Evolutionary conservation across 2,888 invertebrate genomes (phyloP).

Genomic region (Cyclophora albipunctata): DNA sequence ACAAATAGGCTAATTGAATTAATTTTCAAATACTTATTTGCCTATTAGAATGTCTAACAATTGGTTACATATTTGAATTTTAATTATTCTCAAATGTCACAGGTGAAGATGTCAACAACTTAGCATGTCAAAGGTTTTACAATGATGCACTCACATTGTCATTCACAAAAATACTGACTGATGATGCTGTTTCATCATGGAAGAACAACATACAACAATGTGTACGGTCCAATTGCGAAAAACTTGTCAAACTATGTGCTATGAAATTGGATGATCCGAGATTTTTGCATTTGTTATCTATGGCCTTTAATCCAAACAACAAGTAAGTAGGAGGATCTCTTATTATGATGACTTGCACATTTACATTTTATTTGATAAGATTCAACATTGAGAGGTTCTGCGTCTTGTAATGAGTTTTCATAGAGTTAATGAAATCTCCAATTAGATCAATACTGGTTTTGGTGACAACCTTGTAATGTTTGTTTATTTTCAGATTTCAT

Average conservation of each 20-base stretch:
- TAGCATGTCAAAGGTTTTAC: constrained; percentile 95
- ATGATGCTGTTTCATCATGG: constrained; percentile 98
- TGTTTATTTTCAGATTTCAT: constrained; percentile 80
- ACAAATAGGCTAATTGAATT: too few relatives aligned
- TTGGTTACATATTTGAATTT: background rate
- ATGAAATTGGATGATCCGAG: constrained; percentile 96
- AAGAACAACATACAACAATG: constrained; percentile 97
- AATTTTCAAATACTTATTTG: background rate
- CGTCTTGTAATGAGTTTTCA: too few relatives aligned
- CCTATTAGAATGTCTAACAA: background rate
- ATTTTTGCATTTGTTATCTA: constrained; percentile 91
- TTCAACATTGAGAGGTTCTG: too few relatives aligned
- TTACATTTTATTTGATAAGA: too few relatives aligned
- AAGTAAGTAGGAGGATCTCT: constrained; percentile 77
- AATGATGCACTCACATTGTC: constrained; percentile 94
- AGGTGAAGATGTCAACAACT: constrained; percentile 91
- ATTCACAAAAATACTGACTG: constrained; percentile 96
- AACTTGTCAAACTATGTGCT: constrained; percentile 93
- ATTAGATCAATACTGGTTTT: background rate
- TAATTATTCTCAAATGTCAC: constrained; percentile 2
- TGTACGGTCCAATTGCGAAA: constrained; percentile 94
- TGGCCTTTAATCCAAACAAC: constrained; percentile 96
- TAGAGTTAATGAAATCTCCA: background rate
- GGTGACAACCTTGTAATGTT: too few relatives aligned
- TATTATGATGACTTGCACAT: too few relatives aligned